Conservation (phyloP, 1,140 invertebrate genomes). For the Drosophila tristis region DNA sequence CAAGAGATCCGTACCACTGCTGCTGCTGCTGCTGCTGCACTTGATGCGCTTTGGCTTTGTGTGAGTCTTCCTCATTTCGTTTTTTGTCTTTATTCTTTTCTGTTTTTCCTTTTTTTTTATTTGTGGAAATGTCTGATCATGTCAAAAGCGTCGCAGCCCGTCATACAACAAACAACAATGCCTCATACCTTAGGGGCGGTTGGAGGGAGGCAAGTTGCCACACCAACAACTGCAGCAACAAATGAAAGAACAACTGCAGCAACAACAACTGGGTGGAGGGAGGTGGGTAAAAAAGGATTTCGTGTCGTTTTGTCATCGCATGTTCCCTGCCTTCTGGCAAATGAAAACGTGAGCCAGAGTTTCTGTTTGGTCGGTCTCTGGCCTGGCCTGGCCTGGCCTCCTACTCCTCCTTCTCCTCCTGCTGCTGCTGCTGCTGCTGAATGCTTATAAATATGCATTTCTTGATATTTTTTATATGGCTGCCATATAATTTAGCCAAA, state of each 20-base stretch:
- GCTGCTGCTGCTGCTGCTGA: constrained; percentile 31
- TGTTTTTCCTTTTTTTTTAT: constrained; percentile 12
- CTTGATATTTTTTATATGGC: constrained; percentile 60
- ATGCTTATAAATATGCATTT: constrained; percentile 80
- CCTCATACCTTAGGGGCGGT: constrained; percentile 4
- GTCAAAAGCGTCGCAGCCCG: constrained; percentile 65
- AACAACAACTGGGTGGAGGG: neutral
- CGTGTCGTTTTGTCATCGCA: constrained; percentile 81
- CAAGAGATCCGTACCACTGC: constrained; percentile 13
- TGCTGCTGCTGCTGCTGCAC: constrained; percentile 19
- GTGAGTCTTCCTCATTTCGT: constrained; percentile 16
- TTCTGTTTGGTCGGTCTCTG: constrained; percentile 14
- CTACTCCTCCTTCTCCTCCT: too few species aligned
- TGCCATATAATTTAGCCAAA: constrained; percentile 75
- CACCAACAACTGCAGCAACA: neutral
- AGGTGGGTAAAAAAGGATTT: constrained; percentile 60
- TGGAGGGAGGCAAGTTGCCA: too few species aligned
- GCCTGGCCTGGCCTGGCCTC: too few species aligned
- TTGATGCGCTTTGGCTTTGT: constrained; percentile 69
- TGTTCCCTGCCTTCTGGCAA: constrained; percentile 62
- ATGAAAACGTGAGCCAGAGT: constrained; percentile 74
- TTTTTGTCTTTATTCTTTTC: too few species aligned
- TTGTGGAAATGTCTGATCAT: constrained; percentile 77
- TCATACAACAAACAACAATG: constrained; percentile 50
- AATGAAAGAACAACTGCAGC: too few species aligned